Conservation (phyloP, 2,888 invertebrate genomes). For the Patella caerulea region DNA sequence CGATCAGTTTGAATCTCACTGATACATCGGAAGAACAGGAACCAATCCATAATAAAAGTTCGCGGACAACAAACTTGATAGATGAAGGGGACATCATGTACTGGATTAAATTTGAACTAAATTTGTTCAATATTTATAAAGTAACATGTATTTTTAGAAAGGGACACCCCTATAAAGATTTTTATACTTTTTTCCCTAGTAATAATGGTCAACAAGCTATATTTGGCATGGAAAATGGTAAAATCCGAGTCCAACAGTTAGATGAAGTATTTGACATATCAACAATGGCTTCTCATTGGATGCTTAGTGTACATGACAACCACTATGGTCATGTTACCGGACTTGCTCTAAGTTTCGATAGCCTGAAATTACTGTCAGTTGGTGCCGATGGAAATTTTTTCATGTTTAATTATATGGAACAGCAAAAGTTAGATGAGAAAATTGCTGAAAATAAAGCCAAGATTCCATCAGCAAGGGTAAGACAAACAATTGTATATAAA, state of each 20-base stretch:
- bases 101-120: no score
- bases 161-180: no score
- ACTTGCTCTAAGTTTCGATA: constrained; percentile 61
- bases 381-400: constrained; percentile 72
- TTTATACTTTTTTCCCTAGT: constrained; percentile 41
- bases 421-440: constrained; percentile 60
- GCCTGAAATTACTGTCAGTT: constrained; percentile 58
- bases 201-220: constrained; percentile 59
- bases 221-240: constrained; percentile 69
- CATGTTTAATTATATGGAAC: constrained; percentile 64
- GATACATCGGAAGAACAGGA: no score
- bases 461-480: constrained; percentile 68
- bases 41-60: no score
- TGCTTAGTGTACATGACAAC: constrained; percentile 68
- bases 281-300: constrained; percentile 65
- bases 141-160: no score
- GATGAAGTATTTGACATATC: constrained; percentile 51
- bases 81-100: no score
- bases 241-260: constrained; percentile 65
- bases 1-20: no score
- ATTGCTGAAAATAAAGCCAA: constrained; percentile 65
- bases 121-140: no score
- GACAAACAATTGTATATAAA: background rate
- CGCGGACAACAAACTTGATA: no score
- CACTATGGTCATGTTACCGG: constrained; percentile 65